phyloP scores from a whole-genome alignment of 2,113 vertebrate species.

The Misgurnus anguillicaudatus region DNA sequence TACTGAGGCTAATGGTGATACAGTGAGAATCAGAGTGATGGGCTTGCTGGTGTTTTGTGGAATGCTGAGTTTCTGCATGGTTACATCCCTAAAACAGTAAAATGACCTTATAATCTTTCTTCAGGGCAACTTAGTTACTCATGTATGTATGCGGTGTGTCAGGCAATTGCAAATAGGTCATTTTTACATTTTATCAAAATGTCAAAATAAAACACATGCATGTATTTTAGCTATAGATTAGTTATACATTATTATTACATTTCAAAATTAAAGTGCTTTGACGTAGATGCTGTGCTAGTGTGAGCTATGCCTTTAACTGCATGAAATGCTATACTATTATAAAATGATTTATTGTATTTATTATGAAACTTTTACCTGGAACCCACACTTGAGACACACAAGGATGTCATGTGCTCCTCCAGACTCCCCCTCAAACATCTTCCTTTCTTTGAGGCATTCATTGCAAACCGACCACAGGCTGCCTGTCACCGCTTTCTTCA shows the following conservation, averaged over 20 bases:
- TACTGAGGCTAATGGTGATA: constrained; percentile 88
- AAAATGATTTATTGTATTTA: background rate
- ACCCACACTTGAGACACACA: constrained; percentile 94
- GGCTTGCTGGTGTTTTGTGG: constrained; percentile 85
- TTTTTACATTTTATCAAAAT: too few species aligned
- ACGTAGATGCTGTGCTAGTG: too few species aligned
- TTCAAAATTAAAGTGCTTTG: too few species aligned
- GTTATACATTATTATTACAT: too few species aligned
- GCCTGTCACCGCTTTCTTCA: constrained; percentile 87
- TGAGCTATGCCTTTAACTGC: too few species aligned
- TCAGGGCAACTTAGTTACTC: background rate
- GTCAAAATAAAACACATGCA: too few species aligned
- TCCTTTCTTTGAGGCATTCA: constrained; percentile 91
- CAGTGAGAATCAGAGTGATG: constrained; percentile 84
- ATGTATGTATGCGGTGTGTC: too few species aligned
- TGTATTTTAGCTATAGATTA: too few species aligned
- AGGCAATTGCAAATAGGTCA: too few species aligned
- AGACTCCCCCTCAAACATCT: constrained; percentile 78
- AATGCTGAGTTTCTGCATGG: constrained; percentile 88
- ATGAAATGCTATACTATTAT: too few species aligned
- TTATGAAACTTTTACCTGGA: constrained; percentile 81
- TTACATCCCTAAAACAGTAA: constrained; percentile 82
- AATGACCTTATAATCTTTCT: background rate
- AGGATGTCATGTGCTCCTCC: constrained; percentile 80
- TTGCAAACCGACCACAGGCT: constrained; percentile 86